Base-by-base conservation (phyloP, 2,888 invertebrate genomes). In the Limenitis arthemis region DNA sequence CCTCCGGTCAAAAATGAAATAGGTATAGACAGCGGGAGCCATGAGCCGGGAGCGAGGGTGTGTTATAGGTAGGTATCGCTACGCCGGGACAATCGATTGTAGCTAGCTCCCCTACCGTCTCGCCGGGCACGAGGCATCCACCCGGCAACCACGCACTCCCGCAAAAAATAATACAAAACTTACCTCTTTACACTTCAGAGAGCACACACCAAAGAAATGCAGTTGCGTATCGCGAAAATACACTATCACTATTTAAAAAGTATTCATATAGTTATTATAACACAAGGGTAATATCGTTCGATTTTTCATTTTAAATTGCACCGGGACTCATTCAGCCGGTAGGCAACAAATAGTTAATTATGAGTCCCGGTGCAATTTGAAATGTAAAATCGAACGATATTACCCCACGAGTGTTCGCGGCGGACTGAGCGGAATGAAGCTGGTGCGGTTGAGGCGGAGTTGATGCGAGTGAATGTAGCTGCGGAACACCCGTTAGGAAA, bases 121-220 rank as follows among this genome's bases (percentile, higher is more conserved):
- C 63, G 58, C 54, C 66, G 59, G 56, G 67, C 69, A 65, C 70
- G 68, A 67, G 69, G 64, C 67, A 61, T 56, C 67, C 68, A 65
- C 60, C 56, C 44, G 44, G 36, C 52, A 51, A 59, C 58, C 60
- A 59, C 59, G 58, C 62, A 58, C 58, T 58, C 61, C 63, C 60
- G 53, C 58, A 59, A 60, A 64, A 61, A 69, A 64, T 61, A 66
- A 44, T 49, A 63, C 79, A 79, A 79, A 82, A 84, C 83, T 79
- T 69, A 84, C 82, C 82, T 81, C 72, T 81, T 79, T 66, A 75
- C 81, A 79, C 78, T 73, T 75, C 76, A 80, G 73, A 75, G 69
- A 73, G 66, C 76, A 72, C 71, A 73, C 73, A 75, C 74, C 70
- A 69, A 76, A 77, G 76, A 77, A 77, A 78, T 72, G 77, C 73